Conservation (phyloP, 2,888 invertebrate species). For the Drosophila borborema region DNA sequence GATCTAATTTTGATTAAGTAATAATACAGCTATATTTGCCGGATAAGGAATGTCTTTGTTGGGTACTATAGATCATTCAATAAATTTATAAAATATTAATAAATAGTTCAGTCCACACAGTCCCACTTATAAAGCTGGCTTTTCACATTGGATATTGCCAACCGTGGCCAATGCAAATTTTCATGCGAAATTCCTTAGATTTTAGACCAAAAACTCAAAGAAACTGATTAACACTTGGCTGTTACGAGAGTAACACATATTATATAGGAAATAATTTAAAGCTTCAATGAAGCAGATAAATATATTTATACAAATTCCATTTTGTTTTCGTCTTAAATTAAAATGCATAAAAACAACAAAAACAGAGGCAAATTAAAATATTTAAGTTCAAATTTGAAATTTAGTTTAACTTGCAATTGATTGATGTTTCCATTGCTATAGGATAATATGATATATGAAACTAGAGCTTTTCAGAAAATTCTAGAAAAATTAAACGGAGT, state of each 20-base stretch:
- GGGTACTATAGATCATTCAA: not conserved
- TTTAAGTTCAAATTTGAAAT: no score
- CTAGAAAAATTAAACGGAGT: not conserved
- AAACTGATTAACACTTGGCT: not conserved
- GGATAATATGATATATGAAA: no score
- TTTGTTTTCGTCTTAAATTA: no score
- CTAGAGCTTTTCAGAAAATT: not conserved
- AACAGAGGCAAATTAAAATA: no score
- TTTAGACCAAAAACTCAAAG: conserved; percentile 4
- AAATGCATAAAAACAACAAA: no score
- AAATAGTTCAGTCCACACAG: not conserved
- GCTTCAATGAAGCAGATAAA: no score
- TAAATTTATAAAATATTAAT: not conserved
- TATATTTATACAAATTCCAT: no score
- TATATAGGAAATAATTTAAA: no score
- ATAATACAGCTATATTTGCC: no score
- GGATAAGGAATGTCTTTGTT: not conserved
- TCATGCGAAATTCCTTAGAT: conserved; percentile 29
- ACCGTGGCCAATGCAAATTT: conserved; percentile 23
- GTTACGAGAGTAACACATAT: not conserved
- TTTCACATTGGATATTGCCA: not conserved
- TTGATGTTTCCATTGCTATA: no score
- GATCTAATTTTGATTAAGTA: no score
- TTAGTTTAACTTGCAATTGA: no score
- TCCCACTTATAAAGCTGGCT: not conserved